A percentile compares a stretch with the other conserved stretches of the same genome.
phyloP scores from a whole-genome alignment of 2,113 vertebrate genomes.

The Sander vitreus region DNA sequence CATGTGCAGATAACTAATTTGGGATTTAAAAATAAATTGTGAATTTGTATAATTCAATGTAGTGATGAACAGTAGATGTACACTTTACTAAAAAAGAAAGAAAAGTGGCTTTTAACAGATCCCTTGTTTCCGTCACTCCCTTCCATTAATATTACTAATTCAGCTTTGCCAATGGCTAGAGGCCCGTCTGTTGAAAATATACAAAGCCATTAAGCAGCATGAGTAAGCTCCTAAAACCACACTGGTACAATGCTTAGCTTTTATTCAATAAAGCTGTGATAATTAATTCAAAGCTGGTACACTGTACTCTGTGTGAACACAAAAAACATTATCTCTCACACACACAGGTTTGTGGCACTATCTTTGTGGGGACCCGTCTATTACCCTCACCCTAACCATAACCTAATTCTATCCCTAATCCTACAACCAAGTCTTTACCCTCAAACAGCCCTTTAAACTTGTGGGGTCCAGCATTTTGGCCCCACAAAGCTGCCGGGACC shows the following conservation, averaged over 20 bases:
- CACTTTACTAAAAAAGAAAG: neutral
- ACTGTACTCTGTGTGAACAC: conserved; percentile 30
- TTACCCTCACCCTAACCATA: no score
- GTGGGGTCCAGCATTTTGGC: no score
- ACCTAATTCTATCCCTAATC: no score
- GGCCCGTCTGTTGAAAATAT: conserved; percentile 33
- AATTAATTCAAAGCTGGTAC: conserved; percentile 59
- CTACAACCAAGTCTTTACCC: no score
- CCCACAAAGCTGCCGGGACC: no score
- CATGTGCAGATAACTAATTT: neutral
- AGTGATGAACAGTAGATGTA: neutral
- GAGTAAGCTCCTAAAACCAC: conserved; percentile 62
- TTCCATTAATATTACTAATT: conserved; percentile 49
- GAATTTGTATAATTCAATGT: neutral
- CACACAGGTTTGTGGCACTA: no score
- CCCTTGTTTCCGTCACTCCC: neutral
- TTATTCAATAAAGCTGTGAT: conserved; percentile 58
- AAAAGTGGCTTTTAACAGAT: neutral
- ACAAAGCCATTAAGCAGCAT: conserved; percentile 55
- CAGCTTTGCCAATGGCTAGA: conserved; percentile 22
- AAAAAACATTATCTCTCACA: neutral
- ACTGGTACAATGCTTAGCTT: conserved; percentile 56
- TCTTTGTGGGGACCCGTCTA: no score
- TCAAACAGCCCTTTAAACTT: no score
- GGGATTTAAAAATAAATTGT: neutral